Percentiles rank a stretch among this genome's conserved stretches.
These are phyloP conservation scores for Danio kyathit DNA, from an alignment of 2,797 vertebrate genomes.

Conservation along the genomic window DNA sequence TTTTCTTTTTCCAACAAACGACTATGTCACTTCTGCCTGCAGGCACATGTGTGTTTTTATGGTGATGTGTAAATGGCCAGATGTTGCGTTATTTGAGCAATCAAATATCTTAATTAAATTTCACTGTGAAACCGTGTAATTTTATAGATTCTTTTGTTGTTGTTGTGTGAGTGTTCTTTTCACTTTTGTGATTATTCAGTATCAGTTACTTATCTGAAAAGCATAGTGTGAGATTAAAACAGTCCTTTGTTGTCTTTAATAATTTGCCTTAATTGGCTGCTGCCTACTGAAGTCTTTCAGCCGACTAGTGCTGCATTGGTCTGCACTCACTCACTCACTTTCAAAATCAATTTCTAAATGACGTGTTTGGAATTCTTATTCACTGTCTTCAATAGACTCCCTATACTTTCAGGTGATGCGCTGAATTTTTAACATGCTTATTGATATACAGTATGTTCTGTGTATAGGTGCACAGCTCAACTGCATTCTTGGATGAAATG, in stretches of 20 bases:
- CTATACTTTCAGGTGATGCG: not conserved
- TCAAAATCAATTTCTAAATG: not conserved
- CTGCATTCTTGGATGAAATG: not conserved
- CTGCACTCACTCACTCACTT: not conserved
- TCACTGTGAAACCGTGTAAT: not conserved
- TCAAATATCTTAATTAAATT: not conserved
- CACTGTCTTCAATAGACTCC: not conserved
- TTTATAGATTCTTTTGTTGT: not conserved
- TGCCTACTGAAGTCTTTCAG: not conserved
- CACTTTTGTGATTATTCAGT: not conserved
- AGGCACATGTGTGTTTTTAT: not conserved
- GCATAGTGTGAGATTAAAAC: constrained; percentile 1
- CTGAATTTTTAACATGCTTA: not conserved
- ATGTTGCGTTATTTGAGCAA: not conserved
- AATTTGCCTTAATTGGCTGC: not conserved
- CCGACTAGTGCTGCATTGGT: not conserved
- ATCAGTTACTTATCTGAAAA: not conserved
- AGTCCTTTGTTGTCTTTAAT: not conserved
- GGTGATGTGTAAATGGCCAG: not conserved
- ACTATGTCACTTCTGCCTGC: not conserved
- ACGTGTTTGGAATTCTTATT: not conserved
- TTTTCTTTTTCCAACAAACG: no score
- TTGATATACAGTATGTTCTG: not conserved
- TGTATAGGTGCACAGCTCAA: not conserved
- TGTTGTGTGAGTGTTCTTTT: not conserved